These are phyloP conservation scores for Talpa occidentalis DNA, from an alignment of 2,113 vertebrate species.

Conservation along the genomic window DNA sequence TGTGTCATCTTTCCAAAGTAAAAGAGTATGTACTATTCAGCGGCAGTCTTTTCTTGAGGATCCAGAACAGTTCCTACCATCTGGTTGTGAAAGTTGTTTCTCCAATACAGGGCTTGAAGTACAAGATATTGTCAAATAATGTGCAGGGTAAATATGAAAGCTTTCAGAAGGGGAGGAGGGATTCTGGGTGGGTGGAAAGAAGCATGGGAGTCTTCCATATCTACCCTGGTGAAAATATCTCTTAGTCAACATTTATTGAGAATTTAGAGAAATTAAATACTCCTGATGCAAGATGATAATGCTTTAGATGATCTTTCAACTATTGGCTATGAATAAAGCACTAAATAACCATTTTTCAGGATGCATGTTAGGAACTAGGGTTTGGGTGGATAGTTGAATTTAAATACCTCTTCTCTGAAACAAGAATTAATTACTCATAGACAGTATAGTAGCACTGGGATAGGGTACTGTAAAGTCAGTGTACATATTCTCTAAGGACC, in stretches of 20 bases:
- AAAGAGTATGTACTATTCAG: conserved; percentile 52
- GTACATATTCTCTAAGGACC: not conserved
- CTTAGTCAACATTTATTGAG: not conserved
- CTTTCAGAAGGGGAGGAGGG: not conserved
- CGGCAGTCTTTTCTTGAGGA: conserved; percentile 26
- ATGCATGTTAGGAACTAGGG: not conserved
- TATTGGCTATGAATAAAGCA: not conserved
- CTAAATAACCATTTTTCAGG: conserved; percentile 16
- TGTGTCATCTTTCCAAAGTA: conserved; percentile 66
- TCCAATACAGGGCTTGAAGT: not conserved
- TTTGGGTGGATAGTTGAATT: not conserved
- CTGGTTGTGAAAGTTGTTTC: conserved; percentile 25
- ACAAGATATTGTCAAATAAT: not conserved
- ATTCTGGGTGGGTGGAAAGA: not conserved
- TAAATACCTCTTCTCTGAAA: not conserved
- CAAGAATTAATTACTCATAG: not conserved
- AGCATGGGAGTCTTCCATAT: not conserved
- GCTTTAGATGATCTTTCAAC: not conserved
- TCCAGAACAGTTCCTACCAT: conserved; percentile 36
- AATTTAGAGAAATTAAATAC: not conserved
- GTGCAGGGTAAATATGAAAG: not conserved
- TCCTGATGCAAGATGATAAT: not conserved
- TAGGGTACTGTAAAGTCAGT: not conserved
- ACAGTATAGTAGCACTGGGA: not conserved
- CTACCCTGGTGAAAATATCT: not conserved